Base-by-base conservation (phyloP, 2,797 vertebrate genomes). In the Clamator glandarius region DNA sequence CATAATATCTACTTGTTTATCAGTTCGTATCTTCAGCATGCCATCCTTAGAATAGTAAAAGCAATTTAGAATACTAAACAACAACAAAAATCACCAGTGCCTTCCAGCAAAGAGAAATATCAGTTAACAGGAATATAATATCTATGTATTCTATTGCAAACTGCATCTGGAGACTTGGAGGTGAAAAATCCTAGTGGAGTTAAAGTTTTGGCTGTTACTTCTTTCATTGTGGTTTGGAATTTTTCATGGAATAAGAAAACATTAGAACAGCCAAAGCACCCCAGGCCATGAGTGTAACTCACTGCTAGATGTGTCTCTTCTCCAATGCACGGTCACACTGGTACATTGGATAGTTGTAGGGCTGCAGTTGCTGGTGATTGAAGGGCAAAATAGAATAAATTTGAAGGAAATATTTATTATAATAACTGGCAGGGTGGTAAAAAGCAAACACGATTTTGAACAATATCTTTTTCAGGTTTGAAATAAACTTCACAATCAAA, bases 1-100 rank as follows among this genome's bases (percentile, higher is more conserved):
- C 61, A 62, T 74, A 90, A 84, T 87, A 87, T 92, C 96, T 93
- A 76, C 59, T 51, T 66, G 12, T 54, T 87, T 87, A 80, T 77
- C 61, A 72, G 23, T 82, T 93, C 42, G 70, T 84, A 77, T 83
- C 1, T 0, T 82, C 75, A 87, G 52, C 41, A 61, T 13, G 23
- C 31, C 14, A n/a, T 4, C 28, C 41, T 84, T 70, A 80, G 64
- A 89, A 64, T 61, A 84, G 17, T n/a, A 28, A 84, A 79, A 87
- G 33, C 41, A 82, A 57, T 84, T 85, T 46, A 64, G 57, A 74
- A 39, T 12, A 48, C 29, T 68, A 57, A 89, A 81, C 44, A 91
- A 35, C 3, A 68, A 54, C 26, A 85, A 36, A 89, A 89, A 61
- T 26, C n/a, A 77, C 57, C 6, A 1, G 24, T 70, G 41, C 6